Base-by-base conservation (phyloP, 2,113 vertebrate species). In the Sylvicapra grimmia region DNA sequence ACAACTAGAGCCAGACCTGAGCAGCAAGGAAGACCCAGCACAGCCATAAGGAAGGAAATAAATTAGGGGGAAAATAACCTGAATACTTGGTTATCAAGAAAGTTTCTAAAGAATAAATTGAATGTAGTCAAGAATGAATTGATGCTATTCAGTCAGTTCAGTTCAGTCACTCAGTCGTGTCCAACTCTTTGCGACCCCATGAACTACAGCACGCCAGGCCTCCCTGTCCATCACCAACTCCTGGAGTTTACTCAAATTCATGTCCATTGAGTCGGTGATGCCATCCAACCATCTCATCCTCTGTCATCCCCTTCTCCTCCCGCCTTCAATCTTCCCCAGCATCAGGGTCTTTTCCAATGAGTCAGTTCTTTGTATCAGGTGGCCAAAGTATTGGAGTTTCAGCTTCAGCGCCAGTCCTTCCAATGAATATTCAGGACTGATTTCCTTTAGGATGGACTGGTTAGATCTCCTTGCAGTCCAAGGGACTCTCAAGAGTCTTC, bases 81-180 rank as follows among this genome's bases (percentile, higher is more conserved):
- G 40, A 61, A 84, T 89, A 92, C 7, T 92, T 56, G 53, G 49
- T 94, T 93, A 85, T 40, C 72, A 27, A 68, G 31, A 54, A 90
- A 87, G 59, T 89, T 93, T 83, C 90, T 94, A 86, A 96, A 86
- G 40, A 87, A 93, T 92, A 96, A 96, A 91, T 91, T 80, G 85
- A 95, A 96, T 68, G 10, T 65, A 93, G 77, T 93, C 89, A 95
- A 95, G 68, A 56, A 80, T 93, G 36, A 96, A 91, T 84, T 47
- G 31, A n/a, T 93, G 25, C 27, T 36, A 75, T 25, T 75, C 36
- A 25, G n/a, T 75, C 68, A 40, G 68, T 75, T 40, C 36, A 40
- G n/a, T 75, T 75, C 36, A 75, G n/a, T 75, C 68, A 40, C 19
- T 75, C 68, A 75, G 36, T 75, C 2, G 0, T 40, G 36, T 75